Base-by-base conservation (phyloP, 2,797 vertebrate species). In the Rhinichthys osculus region DNA sequence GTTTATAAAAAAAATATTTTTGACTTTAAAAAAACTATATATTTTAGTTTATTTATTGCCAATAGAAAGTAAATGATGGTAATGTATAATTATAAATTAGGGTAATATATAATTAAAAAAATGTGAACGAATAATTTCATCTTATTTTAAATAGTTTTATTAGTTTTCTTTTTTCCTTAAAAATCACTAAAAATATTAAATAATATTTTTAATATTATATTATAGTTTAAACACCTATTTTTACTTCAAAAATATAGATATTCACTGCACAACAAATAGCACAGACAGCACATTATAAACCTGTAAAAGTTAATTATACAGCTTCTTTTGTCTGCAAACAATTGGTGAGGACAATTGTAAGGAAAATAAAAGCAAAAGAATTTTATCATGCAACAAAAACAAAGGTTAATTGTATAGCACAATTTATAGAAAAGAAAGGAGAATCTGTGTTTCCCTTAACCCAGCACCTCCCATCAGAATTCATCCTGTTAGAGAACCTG, bases 401-500 rank as follows among this genome's bases (percentile, higher is more conserved):
- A 33, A 59, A 11, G 50, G 6, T 57, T 44, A 42, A 70, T 40
- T 50, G 47, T 16, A 16, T 2, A 50, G 47, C 47, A 50, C 47
- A 5, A 50, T 50, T 5, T 16, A 50, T 16, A 50, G 47, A 50
- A 54, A 77, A 44, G 17, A 19, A 35, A 69, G 50, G 4, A 21
- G 38, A 85, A 38, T 64, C 30, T 73, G 21, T 52, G 70, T 85
- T 87, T 87, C 21, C 76, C 81, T 71, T 50, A 82, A 92, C 92
- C 92, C 92, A 95, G 77, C 85, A 92, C 92, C 40, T 38, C 59
- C 84, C 90, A 72, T 76, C 91, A 99, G 98, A 99, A 95, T 99
- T 99, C 92, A 98, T 99, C 89, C 95, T 99, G 87, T 90, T 99
- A 94, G 98, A 99, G 93, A 99, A 99, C 89, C 93, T 99, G 89